Percentiles rank a stretch among this genome's conserved stretches.
Evolutionary conservation across 2,888 invertebrate genomes (phyloP).

Genomic region (Idaea straminata): DNA sequence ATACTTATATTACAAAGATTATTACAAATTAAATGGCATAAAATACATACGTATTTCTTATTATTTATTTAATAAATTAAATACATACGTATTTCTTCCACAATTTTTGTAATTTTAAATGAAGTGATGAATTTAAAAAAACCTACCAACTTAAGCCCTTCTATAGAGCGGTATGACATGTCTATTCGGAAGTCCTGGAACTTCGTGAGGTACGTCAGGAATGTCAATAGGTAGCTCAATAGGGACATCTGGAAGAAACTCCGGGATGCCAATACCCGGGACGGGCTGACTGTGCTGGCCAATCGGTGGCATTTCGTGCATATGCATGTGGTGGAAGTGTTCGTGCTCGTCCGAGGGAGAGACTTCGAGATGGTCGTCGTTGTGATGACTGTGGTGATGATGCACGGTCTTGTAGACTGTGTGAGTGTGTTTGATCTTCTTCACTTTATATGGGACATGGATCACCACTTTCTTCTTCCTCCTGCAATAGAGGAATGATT

Average conservation of each 20-base stretch:
- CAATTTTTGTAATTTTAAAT: background rate
- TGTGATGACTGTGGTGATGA: conserved; percentile 72
- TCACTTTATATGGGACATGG: conserved; percentile 84
- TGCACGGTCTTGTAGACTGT: conserved; percentile 85
- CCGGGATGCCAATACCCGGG: conserved; percentile 63
- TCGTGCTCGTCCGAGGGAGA: conserved; percentile 67
- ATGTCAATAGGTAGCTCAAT: conserved; percentile 48
- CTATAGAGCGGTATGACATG: conserved; percentile 56
- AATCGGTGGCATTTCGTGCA: conserved; percentile 51
- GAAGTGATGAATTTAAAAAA: background rate
- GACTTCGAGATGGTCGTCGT: conserved; percentile 44
- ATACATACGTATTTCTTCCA: background rate
- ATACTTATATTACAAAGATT: background rate
- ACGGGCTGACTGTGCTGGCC: conserved; percentile 62
- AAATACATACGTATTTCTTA: background rate
- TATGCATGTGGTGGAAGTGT: conserved; percentile 73
- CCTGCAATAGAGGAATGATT: conserved; percentile 36
- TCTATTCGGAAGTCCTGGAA: conserved; percentile 43
- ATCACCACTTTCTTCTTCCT: conserved; percentile 84
- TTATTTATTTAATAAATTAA: background rate
- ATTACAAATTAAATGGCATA: background rate
- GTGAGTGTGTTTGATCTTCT: conserved; percentile 85
- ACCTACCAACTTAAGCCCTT: conserved; percentile 40
- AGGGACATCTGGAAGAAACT: conserved; percentile 65
- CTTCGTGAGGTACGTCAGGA: conserved; percentile 47